Base-by-base conservation (phyloP, 2,888 invertebrate species). In the Pyrochroa serraticornis region DNA sequence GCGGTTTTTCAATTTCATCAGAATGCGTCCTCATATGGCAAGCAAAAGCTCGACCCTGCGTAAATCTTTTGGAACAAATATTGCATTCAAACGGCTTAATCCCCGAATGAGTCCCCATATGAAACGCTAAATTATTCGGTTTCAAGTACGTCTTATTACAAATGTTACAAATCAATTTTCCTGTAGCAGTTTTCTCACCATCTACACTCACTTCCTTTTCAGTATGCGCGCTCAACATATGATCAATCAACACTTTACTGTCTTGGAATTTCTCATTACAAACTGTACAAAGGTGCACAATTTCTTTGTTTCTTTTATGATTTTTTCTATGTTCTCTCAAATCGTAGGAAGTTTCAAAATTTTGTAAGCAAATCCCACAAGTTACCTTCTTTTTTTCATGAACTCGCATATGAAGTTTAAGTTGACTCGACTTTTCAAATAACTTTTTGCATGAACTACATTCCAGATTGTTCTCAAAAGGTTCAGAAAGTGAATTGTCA, bases 11-110 rank as follows among this genome's bases (percentile, higher is more conserved):
- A 55, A 43, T 65, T 67, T 64, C 52, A 36, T 67, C 71, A 1
- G 69, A 68, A 50, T 74, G 74, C 8, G 69, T 71, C n/a, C 67
- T 65, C 65, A 72, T 69, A 51, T 74, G 74, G 6, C 70, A 65
- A 1, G 67, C 65, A 46, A 73, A 61, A 45, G 72, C 71, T 36
- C 67, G 65, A n/a, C 68, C 68, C 53, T 73, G 72, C 39, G 70
- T 64, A 58, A 72, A 74, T 2, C 63, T 62, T 57, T 71, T 71
- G 43, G 67, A 66, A 45, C 74, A 74, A 32, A 71, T 54, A 32
- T 61, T 68, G 52, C 74, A 74, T 53, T 58, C 51, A 7, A 68
- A 68, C 44, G 70, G 71, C 51, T 69, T 69, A 32, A 58, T 52
- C n/a, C 68, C 70, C 0, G 67, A 68, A 41, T 70, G 69, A 12